Base-by-base conservation (phyloP, 2,888 invertebrate species). In the Epinotia demarniana region DNA sequence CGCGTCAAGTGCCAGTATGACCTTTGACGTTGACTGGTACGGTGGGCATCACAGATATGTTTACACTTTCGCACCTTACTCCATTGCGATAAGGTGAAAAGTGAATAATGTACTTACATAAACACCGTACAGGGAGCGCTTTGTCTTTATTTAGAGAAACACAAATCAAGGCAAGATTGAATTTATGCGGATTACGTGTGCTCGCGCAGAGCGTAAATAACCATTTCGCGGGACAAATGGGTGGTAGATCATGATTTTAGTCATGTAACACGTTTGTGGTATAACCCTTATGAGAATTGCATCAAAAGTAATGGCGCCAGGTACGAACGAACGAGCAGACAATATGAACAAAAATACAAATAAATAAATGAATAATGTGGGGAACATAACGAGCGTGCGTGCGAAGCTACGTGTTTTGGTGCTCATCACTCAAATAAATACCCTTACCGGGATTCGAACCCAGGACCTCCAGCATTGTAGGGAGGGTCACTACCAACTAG, bases 161-260 rank as follows among this genome's bases (percentile, higher is more conserved):
- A 75, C 75, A 75, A 71, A 75, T 75, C 75, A 75, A 60, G 75
- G 64, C 63, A 27, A 64, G 53, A 64, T 27, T 33, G 70, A 70
- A 75, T 71, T 75, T 75, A 75, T 71, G 70, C 53, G 64, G 64
- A 64, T 71, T 71, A 64, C 75, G 64, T 71, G 64, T 74, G 69
- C 49, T 58, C 27, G 3, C 55, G 57, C 53, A 53, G 43, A 43
- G 39, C 6, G 64, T 60, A 66, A 75, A 70, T 61, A 53, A 62
- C 61, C 16, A 62, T 61, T 49, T 18, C 16, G 18, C 27, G 53
- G 13, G 60, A 61, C 61, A 53, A 53, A 46, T 70, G 49, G 61
- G 12, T 33, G 61, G 33, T 61, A 61, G 46, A 46, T 60, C 69
- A 69, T 69, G 69, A 60, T 69, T 69, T n/a, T n/a, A 46, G 43